Percentiles rank a stretch among this genome's conserved stretches.
Evolutionary conservation across 2,888 invertebrate genomes (phyloP).

Genomic region (Leptinotarsa juncta): DNA sequence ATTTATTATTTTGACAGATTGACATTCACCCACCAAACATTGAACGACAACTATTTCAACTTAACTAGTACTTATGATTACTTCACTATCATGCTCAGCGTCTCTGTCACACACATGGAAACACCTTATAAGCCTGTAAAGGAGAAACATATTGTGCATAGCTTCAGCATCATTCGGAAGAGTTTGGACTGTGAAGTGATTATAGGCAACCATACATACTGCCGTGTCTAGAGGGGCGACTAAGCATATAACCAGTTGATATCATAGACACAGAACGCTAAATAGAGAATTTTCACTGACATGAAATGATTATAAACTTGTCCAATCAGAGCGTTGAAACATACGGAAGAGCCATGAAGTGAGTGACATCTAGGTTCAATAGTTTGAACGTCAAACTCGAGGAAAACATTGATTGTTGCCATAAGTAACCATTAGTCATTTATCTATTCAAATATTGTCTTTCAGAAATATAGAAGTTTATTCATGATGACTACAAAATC

Average conservation of each 20-base stretch:
- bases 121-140: conserved; percentile 3
- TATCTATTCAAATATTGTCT: no score
- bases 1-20: conserved; percentile 53
- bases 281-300: no score
- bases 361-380: no score
- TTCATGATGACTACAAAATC: no score
- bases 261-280: not conserved
- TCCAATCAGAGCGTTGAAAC: no score
- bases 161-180: not conserved
- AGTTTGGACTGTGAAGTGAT: conserved; percentile 17
- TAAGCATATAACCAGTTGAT: not conserved
- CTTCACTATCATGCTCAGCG: conserved; percentile 18
- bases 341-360: no score
- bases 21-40: conserved; percentile 54
- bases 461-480: no score
- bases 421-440: no score
- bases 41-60: conserved; percentile 56
- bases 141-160: conserved; percentile 5
- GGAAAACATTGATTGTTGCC: no score
- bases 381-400: no score
- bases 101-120: conserved; percentile 30
- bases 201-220: conserved; percentile 10
- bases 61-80: conserved; percentile 37
- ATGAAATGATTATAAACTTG: no score
- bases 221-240: not conserved